Conservation (phyloP, 1,140 invertebrate genomes). For the Zaprionus davidi region DNA sequence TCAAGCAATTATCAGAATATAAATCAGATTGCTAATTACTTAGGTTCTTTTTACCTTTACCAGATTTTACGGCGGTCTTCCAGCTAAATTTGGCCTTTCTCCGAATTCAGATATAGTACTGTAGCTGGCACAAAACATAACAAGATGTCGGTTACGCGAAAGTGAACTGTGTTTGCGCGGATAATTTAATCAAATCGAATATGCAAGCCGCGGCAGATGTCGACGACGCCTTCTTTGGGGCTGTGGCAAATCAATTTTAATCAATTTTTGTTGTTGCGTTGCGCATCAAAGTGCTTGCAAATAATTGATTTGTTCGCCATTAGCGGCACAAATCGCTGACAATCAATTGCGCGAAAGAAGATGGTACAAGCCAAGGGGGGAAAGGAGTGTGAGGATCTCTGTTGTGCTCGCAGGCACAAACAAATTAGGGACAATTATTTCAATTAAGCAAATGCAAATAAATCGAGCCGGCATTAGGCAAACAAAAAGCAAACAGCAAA, state of each 20-base stretch:
- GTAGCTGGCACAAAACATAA: neutral
- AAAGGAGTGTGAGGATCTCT: neutral
- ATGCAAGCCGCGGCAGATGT: conserved; percentile 15
- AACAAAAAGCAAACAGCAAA: conserved; percentile 59
- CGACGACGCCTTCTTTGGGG: conserved; percentile 26
- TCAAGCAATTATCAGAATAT: neutral
- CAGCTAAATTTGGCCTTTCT: neutral
- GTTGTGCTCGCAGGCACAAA: conserved; percentile 69
- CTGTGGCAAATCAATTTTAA: conserved; percentile 76
- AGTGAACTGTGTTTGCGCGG: conserved; percentile 2
- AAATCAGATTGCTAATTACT: neutral
- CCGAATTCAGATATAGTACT: neutral
- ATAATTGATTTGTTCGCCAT: conserved; percentile 77
- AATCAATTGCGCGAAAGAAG: conserved; percentile 63
- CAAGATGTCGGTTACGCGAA: conserved; percentile 5
- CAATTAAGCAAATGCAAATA: conserved; percentile 83
- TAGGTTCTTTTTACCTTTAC: neutral
- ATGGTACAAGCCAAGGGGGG: neutral
- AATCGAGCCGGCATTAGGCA: conserved; percentile 76
- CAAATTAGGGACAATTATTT: conserved; percentile 83
- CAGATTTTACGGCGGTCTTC: neutral
- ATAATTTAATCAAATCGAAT: conserved; percentile 48
- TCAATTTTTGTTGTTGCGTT: conserved; percentile 62
- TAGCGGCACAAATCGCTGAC: conserved; percentile 79
- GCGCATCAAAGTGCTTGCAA: conserved; percentile 59